Evolutionary conservation across 2,797 vertebrate genomes (phyloP).

Genomic region (Oceanodroma leucorhoa): DNA sequence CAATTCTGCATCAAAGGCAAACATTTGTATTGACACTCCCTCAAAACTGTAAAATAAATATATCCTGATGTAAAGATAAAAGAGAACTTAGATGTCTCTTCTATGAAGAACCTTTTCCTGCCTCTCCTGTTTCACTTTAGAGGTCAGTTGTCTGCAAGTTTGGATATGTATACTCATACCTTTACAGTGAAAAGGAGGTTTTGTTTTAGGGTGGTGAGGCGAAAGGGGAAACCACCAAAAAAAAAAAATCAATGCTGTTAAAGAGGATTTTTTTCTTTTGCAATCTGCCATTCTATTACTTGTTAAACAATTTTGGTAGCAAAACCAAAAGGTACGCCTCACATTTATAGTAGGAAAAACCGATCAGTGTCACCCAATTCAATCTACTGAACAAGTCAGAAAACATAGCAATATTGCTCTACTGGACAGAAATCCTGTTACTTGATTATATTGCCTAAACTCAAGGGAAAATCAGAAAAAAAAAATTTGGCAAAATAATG

Average conservation of each 20-base stretch:
- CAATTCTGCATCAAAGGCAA: constrained; percentile 28
- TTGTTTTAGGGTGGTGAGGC: background rate
- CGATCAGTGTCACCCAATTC: background rate
- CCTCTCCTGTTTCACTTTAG: background rate
- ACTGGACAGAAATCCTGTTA: background rate
- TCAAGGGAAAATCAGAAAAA: background rate
- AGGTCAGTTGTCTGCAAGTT: constrained; percentile 41
- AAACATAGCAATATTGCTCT: background rate
- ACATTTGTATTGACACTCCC: constrained; percentile 48
- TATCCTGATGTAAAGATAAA: constrained; percentile 63
- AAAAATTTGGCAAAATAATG: background rate
- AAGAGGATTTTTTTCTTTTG: background rate
- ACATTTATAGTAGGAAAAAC: background rate
- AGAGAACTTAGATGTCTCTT: constrained; percentile 40
- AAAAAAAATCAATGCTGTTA: background rate
- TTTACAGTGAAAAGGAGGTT: background rate
- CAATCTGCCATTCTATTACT: background rate
- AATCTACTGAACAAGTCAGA: background rate
- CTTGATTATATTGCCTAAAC: background rate
- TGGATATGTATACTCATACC: constrained; percentile 25
- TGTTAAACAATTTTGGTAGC: background rate
- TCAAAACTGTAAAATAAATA: constrained; percentile 64
- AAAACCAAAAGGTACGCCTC: background rate
- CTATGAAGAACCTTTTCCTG: background rate
- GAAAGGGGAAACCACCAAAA: background rate